These are phyloP conservation scores for Dasypus novemcinctus DNA, from an alignment of 2,113 vertebrate species.

Conservation along the genomic window DNA sequence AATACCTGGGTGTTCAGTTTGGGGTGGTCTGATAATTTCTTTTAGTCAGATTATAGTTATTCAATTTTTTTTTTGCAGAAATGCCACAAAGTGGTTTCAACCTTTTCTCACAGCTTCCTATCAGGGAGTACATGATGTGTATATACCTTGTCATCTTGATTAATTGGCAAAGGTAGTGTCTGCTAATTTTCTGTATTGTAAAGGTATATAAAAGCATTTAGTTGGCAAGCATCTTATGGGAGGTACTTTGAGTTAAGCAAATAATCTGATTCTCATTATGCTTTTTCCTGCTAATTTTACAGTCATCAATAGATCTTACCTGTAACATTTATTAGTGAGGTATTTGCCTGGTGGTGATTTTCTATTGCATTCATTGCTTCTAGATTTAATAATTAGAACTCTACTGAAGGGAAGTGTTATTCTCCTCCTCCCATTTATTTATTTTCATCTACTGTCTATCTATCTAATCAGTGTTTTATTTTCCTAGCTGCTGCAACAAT, in stretches of 20 bases:
- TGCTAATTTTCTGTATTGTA: background rate
- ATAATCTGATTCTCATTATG: background rate
- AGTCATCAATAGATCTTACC: background rate
- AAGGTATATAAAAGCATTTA: background rate
- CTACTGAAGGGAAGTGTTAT: background rate
- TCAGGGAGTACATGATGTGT: accelerated
- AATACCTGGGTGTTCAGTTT: background rate
- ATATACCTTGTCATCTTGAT: background rate
- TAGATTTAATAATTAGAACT: background rate
- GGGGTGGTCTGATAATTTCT: background rate
- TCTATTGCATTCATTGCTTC: background rate
- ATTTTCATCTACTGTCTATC: background rate
- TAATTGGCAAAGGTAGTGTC: accelerated
- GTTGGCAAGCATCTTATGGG: background rate
- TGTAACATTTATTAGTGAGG: background rate
- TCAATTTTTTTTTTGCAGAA: background rate
- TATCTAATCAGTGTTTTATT: too few relatives aligned
- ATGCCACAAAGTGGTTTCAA: background rate
- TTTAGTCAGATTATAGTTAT: background rate
- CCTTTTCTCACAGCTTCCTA: background rate
- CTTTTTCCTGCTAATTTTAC: background rate
- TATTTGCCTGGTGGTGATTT: background rate
- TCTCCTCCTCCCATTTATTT: background rate
- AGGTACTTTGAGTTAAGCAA: background rate
- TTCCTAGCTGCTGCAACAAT: too few relatives aligned